phyloP scores from a whole-genome alignment of 2,113 vertebrate species.

The Tupaia chinensis region DNA sequence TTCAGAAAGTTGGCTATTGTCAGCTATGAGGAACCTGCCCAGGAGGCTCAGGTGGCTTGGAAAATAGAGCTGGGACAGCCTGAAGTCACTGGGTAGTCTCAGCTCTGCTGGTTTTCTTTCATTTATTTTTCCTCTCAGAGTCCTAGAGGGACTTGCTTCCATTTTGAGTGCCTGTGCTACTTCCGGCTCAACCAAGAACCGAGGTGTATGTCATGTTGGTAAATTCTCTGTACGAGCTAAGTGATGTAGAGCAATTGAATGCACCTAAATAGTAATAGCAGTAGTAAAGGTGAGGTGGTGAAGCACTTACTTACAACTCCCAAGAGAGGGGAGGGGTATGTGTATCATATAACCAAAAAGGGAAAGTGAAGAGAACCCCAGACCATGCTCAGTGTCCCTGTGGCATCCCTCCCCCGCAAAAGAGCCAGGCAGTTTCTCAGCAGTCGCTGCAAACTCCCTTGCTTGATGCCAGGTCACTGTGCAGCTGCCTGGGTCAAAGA shows the following conservation, averaged over 20 bases:
- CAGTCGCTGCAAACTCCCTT: not conserved
- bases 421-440: not conserved
- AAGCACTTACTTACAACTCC: not conserved
- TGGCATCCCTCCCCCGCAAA: too few species aligned
- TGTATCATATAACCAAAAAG: not conserved
- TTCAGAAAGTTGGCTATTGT: not conserved
- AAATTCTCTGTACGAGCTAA: too few species aligned
- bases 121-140: constrained; percentile 30
- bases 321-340: not conserved
- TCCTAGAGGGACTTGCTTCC: not conserved
- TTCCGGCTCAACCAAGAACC: not conserved
- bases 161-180: not conserved
- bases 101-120: not conserved
- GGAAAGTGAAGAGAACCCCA: not conserved
- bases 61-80: not conserved
- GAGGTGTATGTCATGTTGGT: not conserved
- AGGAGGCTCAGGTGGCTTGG: not conserved
- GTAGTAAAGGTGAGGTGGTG: not conserved
- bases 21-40: not conserved
- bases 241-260: too few species aligned
- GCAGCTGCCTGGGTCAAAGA: not conserved
- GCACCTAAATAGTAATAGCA: too few species aligned
- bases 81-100: not conserved
- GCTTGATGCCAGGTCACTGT: not conserved
- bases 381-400: not conserved